Evolutionary conservation across 2,888 invertebrate genomes (phyloP).

Genomic region (Ashinkailepas kermadecensis): DNA sequence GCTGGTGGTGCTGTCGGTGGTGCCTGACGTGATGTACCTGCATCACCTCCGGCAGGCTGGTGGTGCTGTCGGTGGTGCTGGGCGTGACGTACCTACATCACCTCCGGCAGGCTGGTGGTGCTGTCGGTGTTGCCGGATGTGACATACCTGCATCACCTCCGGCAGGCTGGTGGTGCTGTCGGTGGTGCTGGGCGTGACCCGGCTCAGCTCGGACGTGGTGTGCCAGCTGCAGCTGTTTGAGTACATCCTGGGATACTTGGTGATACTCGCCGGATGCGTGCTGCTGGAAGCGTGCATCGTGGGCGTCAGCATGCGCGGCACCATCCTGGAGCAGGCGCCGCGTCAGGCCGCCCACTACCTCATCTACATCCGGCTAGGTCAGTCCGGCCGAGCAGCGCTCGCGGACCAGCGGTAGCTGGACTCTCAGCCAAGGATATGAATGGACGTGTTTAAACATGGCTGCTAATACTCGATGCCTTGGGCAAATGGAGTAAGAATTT

Average conservation of each 20-base stretch:
- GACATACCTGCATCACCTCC: too few relatives aligned
- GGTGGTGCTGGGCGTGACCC: conserved; percentile 49
- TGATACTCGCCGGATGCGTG: conserved; percentile 49
- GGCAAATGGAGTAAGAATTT: too few relatives aligned
- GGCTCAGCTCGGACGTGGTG: conserved; percentile 42
- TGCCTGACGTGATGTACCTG: too few relatives aligned
- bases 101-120: conserved; percentile 44
- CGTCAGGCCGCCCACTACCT: conserved; percentile 68
- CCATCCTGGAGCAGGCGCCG: conserved; percentile 66
- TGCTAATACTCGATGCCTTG: too few relatives aligned
- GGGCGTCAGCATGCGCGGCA: conserved; percentile 66
- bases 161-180: conserved; percentile 55
- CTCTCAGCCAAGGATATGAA: too few relatives aligned
- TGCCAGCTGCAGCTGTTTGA: conserved; percentile 48
- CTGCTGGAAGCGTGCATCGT: conserved; percentile 62
- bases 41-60: conserved; percentile 47
- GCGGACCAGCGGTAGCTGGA: too few relatives aligned
- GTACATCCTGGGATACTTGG: conserved; percentile 56
- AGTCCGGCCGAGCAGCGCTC: conserved; percentile 36
- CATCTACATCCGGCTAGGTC: conserved; percentile 68
- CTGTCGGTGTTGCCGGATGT: too few relatives aligned
- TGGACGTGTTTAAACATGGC: too few relatives aligned
- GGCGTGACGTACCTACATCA: too few relatives aligned
- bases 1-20: too few relatives aligned
- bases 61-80: conserved; percentile 35